phyloP scores from a whole-genome alignment of 2,113 vertebrate genomes.

The Zapus hudsonius region DNA sequence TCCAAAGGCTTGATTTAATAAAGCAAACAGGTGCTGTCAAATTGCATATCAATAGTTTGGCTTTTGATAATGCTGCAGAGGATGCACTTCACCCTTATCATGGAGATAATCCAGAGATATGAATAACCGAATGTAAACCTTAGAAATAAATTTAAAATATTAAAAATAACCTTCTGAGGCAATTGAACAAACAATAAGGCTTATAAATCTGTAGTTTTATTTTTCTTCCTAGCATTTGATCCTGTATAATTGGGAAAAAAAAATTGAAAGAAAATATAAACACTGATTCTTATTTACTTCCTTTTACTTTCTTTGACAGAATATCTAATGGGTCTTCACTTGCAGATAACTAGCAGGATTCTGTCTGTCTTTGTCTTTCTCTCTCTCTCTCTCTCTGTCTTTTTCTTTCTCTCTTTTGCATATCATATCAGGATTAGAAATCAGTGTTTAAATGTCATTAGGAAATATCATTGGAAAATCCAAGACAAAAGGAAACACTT shows the following conservation, averaged over 20 bases:
- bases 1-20: background rate
- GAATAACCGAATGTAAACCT: background rate
- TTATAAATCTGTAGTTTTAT: background rate
- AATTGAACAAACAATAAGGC: background rate
- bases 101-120: background rate
- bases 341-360: background rate
- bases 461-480: slow-evolving; percentile 24
- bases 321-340: background rate
- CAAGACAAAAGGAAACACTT: slow-evolving; percentile 41
- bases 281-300: background rate
- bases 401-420: too few relatives aligned
- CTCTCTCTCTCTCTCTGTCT: too few relatives aligned
- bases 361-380: too few relatives aligned
- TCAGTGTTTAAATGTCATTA: background rate
- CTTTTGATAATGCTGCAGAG: background rate
- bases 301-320: background rate
- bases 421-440: background rate
- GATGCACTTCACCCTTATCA: too few relatives aligned
- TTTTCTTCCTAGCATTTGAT: background rate
- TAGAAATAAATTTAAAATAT: background rate
- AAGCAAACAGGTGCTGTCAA: background rate
- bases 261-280: rapidly evolving
- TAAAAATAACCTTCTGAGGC: background rate
- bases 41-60: background rate
- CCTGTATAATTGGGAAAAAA: background rate